Evolutionary conservation across 2,888 invertebrate species (phyloP).

Genomic region (Watsonalla binaria): DNA sequence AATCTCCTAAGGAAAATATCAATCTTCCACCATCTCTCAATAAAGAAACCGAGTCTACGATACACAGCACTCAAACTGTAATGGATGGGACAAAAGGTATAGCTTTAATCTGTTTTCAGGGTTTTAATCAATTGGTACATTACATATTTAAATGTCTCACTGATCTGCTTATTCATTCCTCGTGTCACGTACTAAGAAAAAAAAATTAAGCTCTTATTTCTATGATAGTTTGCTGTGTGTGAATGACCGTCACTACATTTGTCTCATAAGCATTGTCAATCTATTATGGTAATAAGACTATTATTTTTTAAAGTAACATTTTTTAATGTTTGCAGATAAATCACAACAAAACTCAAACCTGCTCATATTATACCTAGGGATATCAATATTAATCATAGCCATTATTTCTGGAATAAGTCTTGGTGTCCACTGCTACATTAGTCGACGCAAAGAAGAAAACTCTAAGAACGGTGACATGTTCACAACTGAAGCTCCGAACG

Average conservation of each 20-base stretch:
- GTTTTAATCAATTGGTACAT: too few relatives aligned
- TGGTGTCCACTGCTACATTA: slow-evolving; percentile 46
- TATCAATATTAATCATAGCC: slow-evolving; percentile 35
- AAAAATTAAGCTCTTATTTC: too few relatives aligned
- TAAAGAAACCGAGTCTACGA: neutral
- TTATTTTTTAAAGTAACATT: neutral
- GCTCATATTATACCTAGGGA: slow-evolving; percentile 38
- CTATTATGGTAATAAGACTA: slow-evolving; percentile 7
- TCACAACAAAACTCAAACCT: slow-evolving; percentile 21
- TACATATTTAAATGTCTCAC: too few relatives aligned
- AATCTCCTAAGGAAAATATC: slow-evolving; percentile 17
- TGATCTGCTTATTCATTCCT: too few relatives aligned
- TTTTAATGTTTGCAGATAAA: slow-evolving; percentile 35
- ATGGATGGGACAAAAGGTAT: neutral
- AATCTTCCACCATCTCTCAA: neutral
- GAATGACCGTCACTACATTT: too few relatives aligned
- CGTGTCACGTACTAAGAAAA: too few relatives aligned
- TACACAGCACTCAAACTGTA: neutral
- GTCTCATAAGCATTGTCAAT: neutral
- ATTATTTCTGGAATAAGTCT: slow-evolving; percentile 35
- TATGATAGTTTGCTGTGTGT: too few relatives aligned
- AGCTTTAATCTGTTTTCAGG: too few relatives aligned
- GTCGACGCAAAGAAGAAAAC: slow-evolving; percentile 33
- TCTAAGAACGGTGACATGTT: slow-evolving; percentile 71
- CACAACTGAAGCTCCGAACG: slow-evolving; percentile 64